Conservation (phyloP, 2,888 invertebrate genomes). For the Amphipoea oculea region DNA sequence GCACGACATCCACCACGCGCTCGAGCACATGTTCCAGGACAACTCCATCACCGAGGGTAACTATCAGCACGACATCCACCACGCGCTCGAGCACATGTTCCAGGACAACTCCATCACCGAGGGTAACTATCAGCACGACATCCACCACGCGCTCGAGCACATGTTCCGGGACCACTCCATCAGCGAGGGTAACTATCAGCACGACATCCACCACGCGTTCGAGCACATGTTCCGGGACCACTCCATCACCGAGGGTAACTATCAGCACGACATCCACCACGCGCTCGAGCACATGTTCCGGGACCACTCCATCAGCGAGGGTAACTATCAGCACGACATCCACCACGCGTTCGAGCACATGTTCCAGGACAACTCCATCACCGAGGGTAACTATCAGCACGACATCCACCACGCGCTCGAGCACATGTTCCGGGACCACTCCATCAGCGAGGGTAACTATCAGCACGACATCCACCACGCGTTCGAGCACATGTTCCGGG, state of each 20-base stretch:
- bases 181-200: constrained; percentile 22
- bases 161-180: constrained; percentile 98
- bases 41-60: constrained; percentile 90
- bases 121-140: constrained; percentile 90
- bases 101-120: constrained; percentile 97
- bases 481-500: constrained; percentile 99
- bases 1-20: constrained; percentile 96
- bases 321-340: background rate
- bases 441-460: constrained; percentile 78
- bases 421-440: constrained; percentile 99
- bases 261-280: constrained; percentile 95
- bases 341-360: constrained; percentile 98
- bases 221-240: constrained; percentile 99
- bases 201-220: constrained; percentile 98
- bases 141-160: constrained; percentile 98
- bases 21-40: constrained; percentile 99
- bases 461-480: constrained; percentile 96
- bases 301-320: constrained; percentile 96
- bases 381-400: constrained; percentile 87
- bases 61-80: constrained; percentile 94
- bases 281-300: constrained; percentile 99
- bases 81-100: constrained; percentile 99
- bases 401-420: constrained; percentile 99
- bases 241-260: constrained; percentile 93
- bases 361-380: constrained; percentile 98